These are phyloP conservation scores for Hydrozoanthus tunicans DNA, from an alignment of 64 coral and sea anemone genomes.

Conservation along the genomic window DNA sequence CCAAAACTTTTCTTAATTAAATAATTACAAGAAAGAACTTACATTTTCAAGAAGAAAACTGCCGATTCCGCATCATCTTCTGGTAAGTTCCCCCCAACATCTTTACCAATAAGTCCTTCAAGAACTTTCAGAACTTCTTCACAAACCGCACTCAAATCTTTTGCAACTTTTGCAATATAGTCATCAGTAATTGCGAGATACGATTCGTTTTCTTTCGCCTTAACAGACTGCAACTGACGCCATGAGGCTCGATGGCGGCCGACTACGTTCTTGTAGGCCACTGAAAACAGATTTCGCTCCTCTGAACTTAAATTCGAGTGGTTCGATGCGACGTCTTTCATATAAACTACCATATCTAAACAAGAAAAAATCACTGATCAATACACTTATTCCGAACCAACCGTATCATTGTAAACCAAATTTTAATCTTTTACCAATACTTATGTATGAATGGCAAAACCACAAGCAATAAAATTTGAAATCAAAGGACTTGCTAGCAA, in stretches of 20 bases:
- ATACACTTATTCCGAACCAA: too few relatives aligned
- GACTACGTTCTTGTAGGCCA: constrained; percentile 33
- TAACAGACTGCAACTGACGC: not conserved
- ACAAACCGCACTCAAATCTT: constrained; percentile 8
- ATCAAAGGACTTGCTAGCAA: too few relatives aligned
- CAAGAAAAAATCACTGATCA: not conserved
- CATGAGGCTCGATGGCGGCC: constrained; percentile 13
- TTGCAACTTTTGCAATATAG: not conserved
- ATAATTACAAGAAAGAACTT: not conserved
- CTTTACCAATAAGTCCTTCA: not conserved
- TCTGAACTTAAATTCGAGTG: not conserved
- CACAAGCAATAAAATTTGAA: too few relatives aligned
- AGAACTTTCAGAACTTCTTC: not conserved
- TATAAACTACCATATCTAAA: constrained; percentile 24
- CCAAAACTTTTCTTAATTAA: too few relatives aligned
- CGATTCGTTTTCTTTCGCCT: not conserved
- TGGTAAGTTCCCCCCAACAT: not conserved
- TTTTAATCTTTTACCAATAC: too few relatives aligned
- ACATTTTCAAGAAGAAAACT: constrained; percentile 4
- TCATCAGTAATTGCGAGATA: not conserved
- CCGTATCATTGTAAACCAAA: too few relatives aligned
- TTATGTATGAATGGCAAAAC: too few relatives aligned
- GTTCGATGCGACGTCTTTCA: constrained; percentile 2
- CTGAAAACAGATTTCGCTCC: constrained; percentile 34
- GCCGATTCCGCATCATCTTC: not conserved